Percentiles rank a stretch among this genome's conserved stretches.
These are phyloP conservation scores for Crossocerus cetratus DNA, from an alignment of 2,888 invertebrate genomes.

Conservation along the genomic window DNA sequence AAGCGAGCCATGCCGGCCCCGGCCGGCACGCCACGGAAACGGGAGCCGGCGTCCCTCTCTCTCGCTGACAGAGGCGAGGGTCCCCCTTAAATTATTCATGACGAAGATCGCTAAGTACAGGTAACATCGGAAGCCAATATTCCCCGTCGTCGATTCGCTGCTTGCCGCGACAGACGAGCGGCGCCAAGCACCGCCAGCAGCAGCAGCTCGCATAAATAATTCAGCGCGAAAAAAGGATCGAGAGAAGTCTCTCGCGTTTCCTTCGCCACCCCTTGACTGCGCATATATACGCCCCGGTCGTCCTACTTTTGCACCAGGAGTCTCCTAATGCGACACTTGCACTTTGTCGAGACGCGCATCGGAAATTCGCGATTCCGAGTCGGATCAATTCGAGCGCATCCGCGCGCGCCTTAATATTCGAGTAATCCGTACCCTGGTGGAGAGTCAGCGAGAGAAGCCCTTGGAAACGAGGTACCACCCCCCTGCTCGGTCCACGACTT, in stretches of 20 bases:
- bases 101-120: constrained; percentile 39
- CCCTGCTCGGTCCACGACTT: too few species aligned
- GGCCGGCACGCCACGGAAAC: constrained; percentile 2
- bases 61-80: constrained; percentile 34
- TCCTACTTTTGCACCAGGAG: background rate
- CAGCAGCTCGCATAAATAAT: constrained; percentile 39
- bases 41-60: constrained; percentile 2
- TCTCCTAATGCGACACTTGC: background rate
- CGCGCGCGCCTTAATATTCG: too few species aligned
- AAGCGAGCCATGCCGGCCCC: background rate
- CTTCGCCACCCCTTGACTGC: background rate
- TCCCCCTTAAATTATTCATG: constrained; percentile 48
- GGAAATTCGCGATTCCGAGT: background rate
- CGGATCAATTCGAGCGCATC: too few species aligned
- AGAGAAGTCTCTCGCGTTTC: background rate
- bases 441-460: too few species aligned
- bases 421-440: too few species aligned
- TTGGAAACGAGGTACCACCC: too few species aligned
- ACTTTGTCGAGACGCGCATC: background rate
- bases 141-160: constrained; percentile 14
- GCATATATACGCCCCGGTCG: background rate
- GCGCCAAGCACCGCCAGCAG: background rate
- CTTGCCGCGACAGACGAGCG: background rate
- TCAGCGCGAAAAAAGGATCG: constrained; percentile 27
- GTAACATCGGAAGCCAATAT: constrained; percentile 42